A percentile compares a stretch with the other conserved stretches of the same genome.
Evolutionary conservation across 2,888 invertebrate species (phyloP).

Genomic region (Saturnia japonica): DNA sequence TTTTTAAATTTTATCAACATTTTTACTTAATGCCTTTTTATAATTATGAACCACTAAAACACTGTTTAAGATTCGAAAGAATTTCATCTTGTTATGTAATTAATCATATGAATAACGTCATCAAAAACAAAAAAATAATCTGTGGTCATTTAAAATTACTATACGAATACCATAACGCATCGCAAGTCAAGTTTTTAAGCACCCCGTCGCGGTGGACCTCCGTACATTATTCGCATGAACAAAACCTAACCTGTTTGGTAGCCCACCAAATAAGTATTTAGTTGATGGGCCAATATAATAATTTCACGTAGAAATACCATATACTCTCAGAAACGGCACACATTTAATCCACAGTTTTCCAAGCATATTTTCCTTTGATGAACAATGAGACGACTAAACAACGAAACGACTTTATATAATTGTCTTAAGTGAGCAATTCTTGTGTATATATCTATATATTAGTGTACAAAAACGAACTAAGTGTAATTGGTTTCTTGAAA

Average conservation of each 20-base stretch:
- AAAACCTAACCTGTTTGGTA: conserved; percentile 4
- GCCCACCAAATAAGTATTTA: not conserved
- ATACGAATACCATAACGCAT: not conserved
- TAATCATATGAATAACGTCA: not conserved
- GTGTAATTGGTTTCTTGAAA: too few relatives aligned
- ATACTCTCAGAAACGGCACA: not conserved
- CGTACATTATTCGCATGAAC: not conserved
- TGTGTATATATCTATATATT: too few relatives aligned
- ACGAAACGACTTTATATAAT: too few relatives aligned
- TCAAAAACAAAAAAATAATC: not conserved
- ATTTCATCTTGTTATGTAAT: not conserved
- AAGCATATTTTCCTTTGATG: too few relatives aligned
- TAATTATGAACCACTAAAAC: too few relatives aligned
- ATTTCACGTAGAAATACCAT: not conserved
- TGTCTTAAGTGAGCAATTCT: too few relatives aligned
- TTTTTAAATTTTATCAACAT: too few relatives aligned
- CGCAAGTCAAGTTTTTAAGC: conserved; percentile 6
- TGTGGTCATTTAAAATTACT: not conserved
- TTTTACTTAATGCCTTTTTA: too few relatives aligned
- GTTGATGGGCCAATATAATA: not conserved
- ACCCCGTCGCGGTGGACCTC: not conserved
- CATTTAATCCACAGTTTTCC: not conserved
- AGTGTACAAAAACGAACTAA: too few relatives aligned
- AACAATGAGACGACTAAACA: too few relatives aligned
- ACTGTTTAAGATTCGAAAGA: too few relatives aligned